Percentiles rank a stretch among this genome's conserved stretches.
phyloP scores from a whole-genome alignment of 1,140 invertebrate species.

The Drosophila pallidifrons region DNA sequence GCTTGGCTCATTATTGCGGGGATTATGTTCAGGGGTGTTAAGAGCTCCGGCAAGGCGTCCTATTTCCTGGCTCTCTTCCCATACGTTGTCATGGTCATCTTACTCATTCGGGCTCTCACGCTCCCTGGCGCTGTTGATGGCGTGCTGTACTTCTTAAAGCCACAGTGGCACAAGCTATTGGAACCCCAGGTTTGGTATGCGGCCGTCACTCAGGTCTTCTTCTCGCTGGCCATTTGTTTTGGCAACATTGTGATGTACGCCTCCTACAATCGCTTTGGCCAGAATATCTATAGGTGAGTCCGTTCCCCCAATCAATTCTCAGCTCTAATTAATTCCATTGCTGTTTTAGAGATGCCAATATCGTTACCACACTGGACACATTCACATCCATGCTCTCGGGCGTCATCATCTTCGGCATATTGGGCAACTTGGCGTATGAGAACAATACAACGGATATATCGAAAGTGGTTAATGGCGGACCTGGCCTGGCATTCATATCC shows the following conservation, averaged over 20 bases:
- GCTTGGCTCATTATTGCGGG: conserved; percentile 92
- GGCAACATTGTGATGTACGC: conserved; percentile 94
- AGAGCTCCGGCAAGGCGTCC: conserved; percentile 91
- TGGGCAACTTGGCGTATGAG: conserved; percentile 91
- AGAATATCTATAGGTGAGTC: conserved; percentile 91
- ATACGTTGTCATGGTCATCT: conserved; percentile 91
- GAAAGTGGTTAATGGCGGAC: conserved; percentile 87
- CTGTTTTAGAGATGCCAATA: conserved; percentile 90
- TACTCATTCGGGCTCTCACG: conserved; percentile 90
- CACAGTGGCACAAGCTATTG: conserved; percentile 89
- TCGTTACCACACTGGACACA: conserved; percentile 92
- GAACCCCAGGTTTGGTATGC: conserved; percentile 92
- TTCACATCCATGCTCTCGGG: conserved; percentile 94
- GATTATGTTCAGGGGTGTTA: conserved; percentile 92
- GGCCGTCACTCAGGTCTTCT: conserved; percentile 88
- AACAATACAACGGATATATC: conserved; percentile 85
- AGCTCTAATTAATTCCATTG: background rate
- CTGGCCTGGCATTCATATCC: conserved; percentile 91
- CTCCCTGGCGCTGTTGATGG: conserved; percentile 91
- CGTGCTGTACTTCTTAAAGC: conserved; percentile 92
- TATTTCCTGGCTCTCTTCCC: conserved; percentile 95
- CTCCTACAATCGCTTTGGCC: conserved; percentile 93
- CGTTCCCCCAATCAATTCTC: too few relatives aligned
- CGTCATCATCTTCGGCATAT: conserved; percentile 94
- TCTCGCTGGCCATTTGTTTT: conserved; percentile 91